A percentile compares a stretch with the other conserved stretches of the same genome.
Evolutionary conservation across 2,888 invertebrate genomes (phyloP).

Genomic region (Heliconius sara): DNA sequence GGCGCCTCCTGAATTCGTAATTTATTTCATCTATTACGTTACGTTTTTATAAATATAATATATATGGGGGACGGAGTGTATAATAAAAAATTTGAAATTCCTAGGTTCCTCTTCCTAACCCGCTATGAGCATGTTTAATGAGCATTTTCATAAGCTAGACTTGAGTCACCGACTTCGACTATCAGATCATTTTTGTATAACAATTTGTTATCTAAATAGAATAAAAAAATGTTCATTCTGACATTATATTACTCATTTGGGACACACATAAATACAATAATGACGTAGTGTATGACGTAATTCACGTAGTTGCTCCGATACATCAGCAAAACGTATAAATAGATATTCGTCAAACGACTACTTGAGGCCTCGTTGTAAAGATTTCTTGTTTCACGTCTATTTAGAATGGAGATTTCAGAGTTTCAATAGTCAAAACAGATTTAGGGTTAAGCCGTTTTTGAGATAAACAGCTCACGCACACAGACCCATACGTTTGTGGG

Average conservation of each 20-base stretch:
- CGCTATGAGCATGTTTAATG: no score
- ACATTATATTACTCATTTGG: background rate
- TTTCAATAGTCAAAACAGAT: no score
- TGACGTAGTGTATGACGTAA: slow-evolving; percentile 40
- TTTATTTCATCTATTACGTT: background rate
- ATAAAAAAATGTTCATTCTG: background rate
- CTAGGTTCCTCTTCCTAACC: no score
- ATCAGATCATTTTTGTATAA: background rate
- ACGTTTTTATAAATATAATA: background rate
- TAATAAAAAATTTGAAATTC: no score
- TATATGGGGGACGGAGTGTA: no score
- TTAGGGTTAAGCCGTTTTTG: no score
- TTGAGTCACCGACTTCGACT: background rate
- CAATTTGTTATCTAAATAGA: background rate
- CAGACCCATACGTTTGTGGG: no score
- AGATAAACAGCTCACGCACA: no score
- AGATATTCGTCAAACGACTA: slow-evolving; percentile 28
- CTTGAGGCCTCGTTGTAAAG: slow-evolving; percentile 2
- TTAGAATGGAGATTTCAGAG: no score
- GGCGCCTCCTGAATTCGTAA: slow-evolving; percentile 1
- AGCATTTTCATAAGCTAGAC: no score
- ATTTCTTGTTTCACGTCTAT: background rate
- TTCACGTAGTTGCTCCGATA: slow-evolving; percentile 28
- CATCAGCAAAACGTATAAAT: slow-evolving; percentile 20
- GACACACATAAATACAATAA: slow-evolving; percentile 41